These are phyloP conservation scores for Chymomyza amoena DNA, from an alignment of 2,888 invertebrate species.

Conservation along the genomic window DNA sequence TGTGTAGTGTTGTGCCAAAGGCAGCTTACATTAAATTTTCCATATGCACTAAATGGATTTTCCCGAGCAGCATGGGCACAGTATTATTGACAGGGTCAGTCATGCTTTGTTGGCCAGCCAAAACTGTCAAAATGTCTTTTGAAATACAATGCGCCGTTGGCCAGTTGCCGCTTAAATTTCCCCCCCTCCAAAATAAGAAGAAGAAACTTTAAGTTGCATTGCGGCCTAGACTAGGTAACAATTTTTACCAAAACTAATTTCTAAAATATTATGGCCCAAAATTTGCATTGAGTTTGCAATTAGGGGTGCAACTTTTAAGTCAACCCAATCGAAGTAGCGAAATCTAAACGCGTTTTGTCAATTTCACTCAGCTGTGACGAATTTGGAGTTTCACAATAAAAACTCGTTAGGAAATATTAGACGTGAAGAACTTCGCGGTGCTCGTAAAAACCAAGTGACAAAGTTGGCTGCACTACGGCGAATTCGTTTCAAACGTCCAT, in stretches of 20 bases:
- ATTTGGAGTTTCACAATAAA: constrained; percentile 46
- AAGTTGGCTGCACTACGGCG: constrained; percentile 33
- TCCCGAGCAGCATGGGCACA: constrained; percentile 15
- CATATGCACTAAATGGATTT: constrained; percentile 67
- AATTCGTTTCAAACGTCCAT: constrained; percentile 72
- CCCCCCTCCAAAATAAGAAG: background rate
- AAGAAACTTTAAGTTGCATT: background rate
- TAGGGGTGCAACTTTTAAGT: constrained; percentile 39
- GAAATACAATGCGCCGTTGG: background rate
- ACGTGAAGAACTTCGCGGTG: background rate
- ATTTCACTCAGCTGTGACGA: constrained; percentile 66
- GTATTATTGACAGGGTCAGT: constrained; percentile 68
- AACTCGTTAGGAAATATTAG: constrained; percentile 64
- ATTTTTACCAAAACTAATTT: background rate
- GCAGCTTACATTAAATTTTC: constrained; percentile 61
- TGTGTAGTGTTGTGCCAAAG: background rate
- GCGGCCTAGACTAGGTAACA: background rate
- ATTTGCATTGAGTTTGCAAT: constrained; percentile 22
- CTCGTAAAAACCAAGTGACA: constrained; percentile 61
- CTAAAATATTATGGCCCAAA: background rate
- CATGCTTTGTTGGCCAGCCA: constrained; percentile 72
- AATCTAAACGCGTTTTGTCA: constrained; percentile 4
- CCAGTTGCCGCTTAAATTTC: background rate
- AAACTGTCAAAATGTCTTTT: constrained; percentile 46
- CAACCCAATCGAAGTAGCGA: constrained; percentile 28